phyloP scores from a whole-genome alignment of 2,888 invertebrate genomes.

The Blastobasis adustella region DNA sequence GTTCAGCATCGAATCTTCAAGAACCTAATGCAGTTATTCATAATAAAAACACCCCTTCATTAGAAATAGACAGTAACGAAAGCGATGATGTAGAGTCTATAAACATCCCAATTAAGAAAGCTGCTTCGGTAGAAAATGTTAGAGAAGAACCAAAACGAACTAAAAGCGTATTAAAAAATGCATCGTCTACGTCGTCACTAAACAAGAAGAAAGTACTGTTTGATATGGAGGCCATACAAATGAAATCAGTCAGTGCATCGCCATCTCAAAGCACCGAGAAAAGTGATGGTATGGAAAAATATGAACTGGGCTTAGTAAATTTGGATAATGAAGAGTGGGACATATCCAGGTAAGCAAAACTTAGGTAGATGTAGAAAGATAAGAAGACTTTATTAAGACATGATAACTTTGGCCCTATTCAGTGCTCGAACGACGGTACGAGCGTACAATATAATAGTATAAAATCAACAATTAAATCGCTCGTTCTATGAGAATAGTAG shows the following conservation, averaged over 20 bases:
- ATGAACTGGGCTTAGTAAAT: slow-evolving; percentile 52
- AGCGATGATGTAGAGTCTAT: slow-evolving; percentile 41
- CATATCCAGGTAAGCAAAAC: slow-evolving; percentile 59
- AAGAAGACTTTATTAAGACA: too few species aligned
- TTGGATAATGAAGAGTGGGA: slow-evolving; percentile 71
- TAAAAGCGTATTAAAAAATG: slow-evolving; percentile 76
- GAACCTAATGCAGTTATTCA: slow-evolving; percentile 17
- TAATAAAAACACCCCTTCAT: slow-evolving; percentile 4
- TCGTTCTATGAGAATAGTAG: neutral
- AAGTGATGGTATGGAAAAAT: slow-evolving; percentile 49
- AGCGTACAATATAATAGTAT: too few species aligned
- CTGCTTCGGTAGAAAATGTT: slow-evolving; percentile 37
- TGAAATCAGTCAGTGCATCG: slow-evolving; percentile 69
- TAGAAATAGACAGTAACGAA: slow-evolving; percentile 19
- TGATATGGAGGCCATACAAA: slow-evolving; percentile 74
- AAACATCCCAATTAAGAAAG: slow-evolving; percentile 31
- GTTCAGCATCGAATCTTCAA: slow-evolving; percentile 36
- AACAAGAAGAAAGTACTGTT: slow-evolving; percentile 79
- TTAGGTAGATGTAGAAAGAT: too few species aligned
- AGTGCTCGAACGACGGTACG: too few species aligned
- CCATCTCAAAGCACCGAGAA: slow-evolving; percentile 68
- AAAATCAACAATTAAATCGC: neutral
- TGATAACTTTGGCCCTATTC: too few species aligned
- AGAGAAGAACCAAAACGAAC: slow-evolving; percentile 39
- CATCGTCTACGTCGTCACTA: slow-evolving; percentile 67